phyloP scores from a whole-genome alignment of 2,113 vertebrate genomes.

The zebrafish (Danio rerio) region DNA sequence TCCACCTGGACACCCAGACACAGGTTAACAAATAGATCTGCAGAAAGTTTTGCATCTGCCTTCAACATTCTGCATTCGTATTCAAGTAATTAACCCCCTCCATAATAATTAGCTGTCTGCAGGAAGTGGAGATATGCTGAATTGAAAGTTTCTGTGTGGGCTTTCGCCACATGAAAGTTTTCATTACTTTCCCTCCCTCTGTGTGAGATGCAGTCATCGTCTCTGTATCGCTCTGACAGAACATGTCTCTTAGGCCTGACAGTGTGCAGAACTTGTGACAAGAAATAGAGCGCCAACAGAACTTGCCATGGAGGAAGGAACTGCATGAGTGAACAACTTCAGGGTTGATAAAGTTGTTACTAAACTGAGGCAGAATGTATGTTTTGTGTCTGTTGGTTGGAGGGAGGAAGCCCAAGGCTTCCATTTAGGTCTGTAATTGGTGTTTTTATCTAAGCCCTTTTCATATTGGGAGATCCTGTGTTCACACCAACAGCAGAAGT shows the following conservation, averaged over 20 bases:
- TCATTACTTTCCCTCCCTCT: slow-evolving; percentile 1
- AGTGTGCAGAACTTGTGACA: background rate
- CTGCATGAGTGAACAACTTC: background rate
- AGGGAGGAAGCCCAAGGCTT: slow-evolving; percentile 7
- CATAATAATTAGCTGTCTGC: slow-evolving; percentile 27
- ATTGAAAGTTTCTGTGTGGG: slow-evolving; percentile 17
- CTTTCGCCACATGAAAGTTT: slow-evolving; percentile 20
- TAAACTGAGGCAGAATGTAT: slow-evolving; percentile 3
- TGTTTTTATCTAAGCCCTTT: slow-evolving; percentile 1
- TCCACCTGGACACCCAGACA: background rate
- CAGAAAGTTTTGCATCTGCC: background rate
- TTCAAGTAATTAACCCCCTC: slow-evolving; percentile 11
- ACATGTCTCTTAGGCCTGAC: background rate
- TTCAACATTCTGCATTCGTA: background rate
- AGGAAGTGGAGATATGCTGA: slow-evolving; percentile 7
- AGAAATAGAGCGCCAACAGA: background rate
- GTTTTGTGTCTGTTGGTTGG: slow-evolving; percentile 20
- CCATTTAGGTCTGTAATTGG: slow-evolving; percentile 35
- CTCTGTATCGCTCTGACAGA: background rate
- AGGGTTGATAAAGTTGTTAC: background rate
- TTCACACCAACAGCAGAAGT: slow-evolving; percentile 8
- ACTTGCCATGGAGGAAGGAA: background rate
- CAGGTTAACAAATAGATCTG: slow-evolving; percentile 6
- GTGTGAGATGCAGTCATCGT: slow-evolving; percentile 3
- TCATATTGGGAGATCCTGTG: slow-evolving; percentile 30